Evolutionary conservation across 2,113 vertebrate genomes (phyloP), one percentile per base, ranked within the genome.

Genomic region (Mus pahari): DNA sequence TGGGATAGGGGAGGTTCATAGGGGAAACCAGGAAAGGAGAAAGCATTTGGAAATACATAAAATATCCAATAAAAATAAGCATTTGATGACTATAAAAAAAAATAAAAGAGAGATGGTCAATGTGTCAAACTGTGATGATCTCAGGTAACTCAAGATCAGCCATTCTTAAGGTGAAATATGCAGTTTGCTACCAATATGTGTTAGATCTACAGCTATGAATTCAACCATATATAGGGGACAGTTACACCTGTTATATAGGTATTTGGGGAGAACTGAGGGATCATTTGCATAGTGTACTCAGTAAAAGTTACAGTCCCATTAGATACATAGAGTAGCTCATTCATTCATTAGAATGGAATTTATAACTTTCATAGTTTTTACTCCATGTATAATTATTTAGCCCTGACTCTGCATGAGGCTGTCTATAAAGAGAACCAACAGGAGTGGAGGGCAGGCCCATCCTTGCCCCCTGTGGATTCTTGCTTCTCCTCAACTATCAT

Each of bases 111-210:
- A 53, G 53, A 53, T 53, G 53, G 53, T 53, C 53, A 53, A 9
- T 13, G 17, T 42, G 5, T 9, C 31, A 0, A 20, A 50, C 2
- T 26, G 3, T 4, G 22, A 26, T 2, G 4, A 33, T 48, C 75
- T 86, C 71, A 50, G 28, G 68, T 39, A 24, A 90, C 42, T 86
- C 14, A 39, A 66, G 50, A 55, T n/a, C 39, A 64, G 33, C 45
- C 39, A 33, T 58, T 82, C 42, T 1, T 33, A 14, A 39, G 24
- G 13, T 36, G 14, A 68, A 64, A 36, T 24, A 22, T 64, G 12
- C 6, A 58, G 3, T 60, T 28, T 53, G 31, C 33, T 26, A 2
- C n/a, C 50, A 64, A 9, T 39, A 31, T 66, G 24, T 36, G 12
- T 24, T 14, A 26, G 13, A 36, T 42, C 45, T 42, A 2, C 9